Evolutionary conservation across 2,888 invertebrate genomes (phyloP), one percentile per base, ranked within the genome.

Genomic region (Acheta domesticus): DNA sequence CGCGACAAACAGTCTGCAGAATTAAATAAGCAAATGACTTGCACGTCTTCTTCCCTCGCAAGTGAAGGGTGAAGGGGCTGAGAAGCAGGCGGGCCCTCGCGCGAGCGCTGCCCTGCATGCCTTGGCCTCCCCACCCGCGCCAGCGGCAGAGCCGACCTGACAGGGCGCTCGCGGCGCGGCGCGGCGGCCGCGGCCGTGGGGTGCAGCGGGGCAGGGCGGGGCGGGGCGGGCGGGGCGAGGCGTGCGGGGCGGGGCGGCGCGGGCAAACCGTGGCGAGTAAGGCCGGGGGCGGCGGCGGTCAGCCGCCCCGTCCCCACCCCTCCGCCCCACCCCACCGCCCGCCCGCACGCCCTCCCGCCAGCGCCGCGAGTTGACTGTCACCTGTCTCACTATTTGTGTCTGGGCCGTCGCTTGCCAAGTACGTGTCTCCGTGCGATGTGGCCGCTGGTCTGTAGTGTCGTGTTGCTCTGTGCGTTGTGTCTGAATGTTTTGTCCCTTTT

Each of bases 381-480:
- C 83, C 83, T 82, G 81, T 83, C 83, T 84, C 83, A 83, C 83
- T 83, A 80, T 83, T 83, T 83, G 77, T 81, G 62, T 62, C 75
- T 80, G 21, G 21, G 20, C 36, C 78, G 78, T 73, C n/a, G 78
- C 78, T 78, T 73, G 78, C 78, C 20, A 73, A 48, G 21, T 77
- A 12, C 50, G 77, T 77, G 49, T 49, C 14, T 20, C 20, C 50
- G 8, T 77, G 49, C 49, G 49, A 49, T 49, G 77, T 77, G 77
- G 21, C 77, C 21, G 77, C 50, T 49, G 49, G 20, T n/a, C 49
- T 77, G 77, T 49, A 76, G 75, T 62, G 48, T 48, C 16, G 79
- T 77, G 77, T 77, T n/a, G 36, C 21, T 48, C 20, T 20, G 62
- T 62, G 62, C 36, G 36, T 36, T 62, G 78, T 74, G 62, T 48